phyloP scores from a whole-genome alignment of 2,888 invertebrate genomes.

The Pyralis farinalis region DNA sequence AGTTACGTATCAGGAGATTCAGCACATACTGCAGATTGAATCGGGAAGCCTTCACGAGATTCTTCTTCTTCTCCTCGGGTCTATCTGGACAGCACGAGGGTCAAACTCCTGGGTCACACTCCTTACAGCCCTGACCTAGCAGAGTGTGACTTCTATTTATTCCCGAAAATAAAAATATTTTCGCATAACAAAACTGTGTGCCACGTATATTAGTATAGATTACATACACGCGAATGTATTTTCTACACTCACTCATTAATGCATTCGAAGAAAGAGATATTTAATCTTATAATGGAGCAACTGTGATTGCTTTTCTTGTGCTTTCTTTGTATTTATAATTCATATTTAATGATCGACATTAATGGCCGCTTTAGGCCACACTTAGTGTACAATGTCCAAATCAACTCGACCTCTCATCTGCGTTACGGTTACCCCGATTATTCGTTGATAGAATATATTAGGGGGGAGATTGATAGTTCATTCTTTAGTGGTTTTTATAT shows the following conservation, averaged over 20 bases:
- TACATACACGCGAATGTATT: too few relatives aligned
- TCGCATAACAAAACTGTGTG: too few relatives aligned
- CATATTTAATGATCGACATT: constrained; percentile 79
- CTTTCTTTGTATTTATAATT: constrained; percentile 79
- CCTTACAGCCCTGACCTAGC: too few relatives aligned
- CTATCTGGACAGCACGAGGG: too few relatives aligned
- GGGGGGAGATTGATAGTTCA: constrained; percentile 24
- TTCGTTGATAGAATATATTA: constrained; percentile 13
- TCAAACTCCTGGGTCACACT: too few relatives aligned
- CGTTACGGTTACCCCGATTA: constrained; percentile 17
- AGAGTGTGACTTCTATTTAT: too few relatives aligned
- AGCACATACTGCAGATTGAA: too few relatives aligned
- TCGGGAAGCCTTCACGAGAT: too few relatives aligned
- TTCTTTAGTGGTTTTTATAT: constrained; percentile 40
- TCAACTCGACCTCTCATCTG: constrained; percentile 38
- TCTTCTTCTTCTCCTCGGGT: too few relatives aligned
- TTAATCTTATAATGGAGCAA: constrained; percentile 71
- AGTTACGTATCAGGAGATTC: too few relatives aligned
- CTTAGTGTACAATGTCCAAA: constrained; percentile 40
- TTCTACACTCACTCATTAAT: constrained; percentile 21
- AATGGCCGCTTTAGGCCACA: constrained; percentile 66
- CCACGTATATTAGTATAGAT: too few relatives aligned
- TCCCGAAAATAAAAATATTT: too few relatives aligned
- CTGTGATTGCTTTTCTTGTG: constrained; percentile 71
- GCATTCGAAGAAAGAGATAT: constrained; percentile 38